Percentiles rank a stretch among this genome's conserved stretches.
These are phyloP conservation scores for Dryobotodes eremita DNA, from an alignment of 2,888 invertebrate species.

Conservation along the genomic window DNA sequence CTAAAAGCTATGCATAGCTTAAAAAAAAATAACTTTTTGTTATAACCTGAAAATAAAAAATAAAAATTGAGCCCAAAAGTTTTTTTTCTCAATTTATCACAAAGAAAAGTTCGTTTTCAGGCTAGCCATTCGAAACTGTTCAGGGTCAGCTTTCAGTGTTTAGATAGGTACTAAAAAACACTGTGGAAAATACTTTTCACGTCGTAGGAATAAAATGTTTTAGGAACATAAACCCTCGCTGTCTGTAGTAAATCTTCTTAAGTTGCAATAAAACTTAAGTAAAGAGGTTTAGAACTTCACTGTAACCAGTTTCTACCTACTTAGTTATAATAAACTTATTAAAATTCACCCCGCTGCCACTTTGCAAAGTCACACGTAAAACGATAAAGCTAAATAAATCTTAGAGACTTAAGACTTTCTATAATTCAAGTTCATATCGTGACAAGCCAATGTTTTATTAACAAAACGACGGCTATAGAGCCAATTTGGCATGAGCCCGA, in stretches of 20 bases:
- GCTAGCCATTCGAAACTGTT: background rate
- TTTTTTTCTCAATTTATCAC: background rate
- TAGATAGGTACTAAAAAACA: conserved; percentile 29
- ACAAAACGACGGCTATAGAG: conserved; percentile 54
- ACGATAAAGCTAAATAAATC: conserved; percentile 50
- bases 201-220: conserved; percentile 35
- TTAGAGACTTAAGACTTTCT: conserved; percentile 45
- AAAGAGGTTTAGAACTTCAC: conserved; percentile 54
- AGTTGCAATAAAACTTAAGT: conserved; percentile 48
- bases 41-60: background rate
- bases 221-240: conserved; percentile 25
- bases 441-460: conserved; percentile 58
- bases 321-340: conserved; percentile 52
- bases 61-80: background rate
- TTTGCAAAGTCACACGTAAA: conserved; percentile 40
- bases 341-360: conserved; percentile 49
- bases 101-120: background rate
- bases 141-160: conserved; percentile 7
- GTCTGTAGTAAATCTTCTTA: conserved; percentile 49
- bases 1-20: too few relatives aligned
- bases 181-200: conserved; percentile 29
- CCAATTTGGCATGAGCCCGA: conserved; percentile 69
- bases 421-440: conserved; percentile 63
- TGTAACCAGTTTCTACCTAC: conserved; percentile 43
- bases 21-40: too few relatives aligned